Percentiles rank a stretch among this genome's conserved stretches.
These are phyloP conservation scores for Mya arenaria DNA, from an alignment of 1,140 invertebrate species.

Conservation along the genomic window DNA sequence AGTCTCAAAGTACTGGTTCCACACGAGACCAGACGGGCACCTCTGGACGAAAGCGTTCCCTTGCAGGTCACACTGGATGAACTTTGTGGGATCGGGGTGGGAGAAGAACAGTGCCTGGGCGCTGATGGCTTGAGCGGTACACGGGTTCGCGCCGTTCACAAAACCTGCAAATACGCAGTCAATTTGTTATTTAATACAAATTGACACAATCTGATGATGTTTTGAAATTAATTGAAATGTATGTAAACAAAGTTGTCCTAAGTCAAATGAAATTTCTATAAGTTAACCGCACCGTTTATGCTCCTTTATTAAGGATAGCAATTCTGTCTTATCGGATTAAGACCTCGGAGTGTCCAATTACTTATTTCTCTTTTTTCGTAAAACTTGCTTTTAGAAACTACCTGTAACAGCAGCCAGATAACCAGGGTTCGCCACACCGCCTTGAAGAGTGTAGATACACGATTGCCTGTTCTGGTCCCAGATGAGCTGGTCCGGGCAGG, in stretches of 20 bases:
- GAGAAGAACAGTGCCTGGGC: constrained; percentile 58
- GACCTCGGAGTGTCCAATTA: too few species aligned
- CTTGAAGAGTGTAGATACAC: constrained; percentile 1
- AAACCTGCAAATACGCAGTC: background rate
- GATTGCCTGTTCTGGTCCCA: constrained; percentile 45
- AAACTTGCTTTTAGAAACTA: too few species aligned
- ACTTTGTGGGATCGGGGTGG: constrained; percentile 59
- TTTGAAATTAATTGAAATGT: too few species aligned
- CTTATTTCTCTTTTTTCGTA: too few species aligned
- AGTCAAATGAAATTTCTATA: too few species aligned
- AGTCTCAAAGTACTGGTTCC: constrained; percentile 55
- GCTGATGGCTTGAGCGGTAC: constrained; percentile 23
- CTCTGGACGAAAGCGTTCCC: constrained; percentile 54
- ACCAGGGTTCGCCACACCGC: background rate
- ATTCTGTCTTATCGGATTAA: too few species aligned
- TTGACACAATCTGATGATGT: too few species aligned
- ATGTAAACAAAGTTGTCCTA: too few species aligned
- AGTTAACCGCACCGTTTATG: too few species aligned
- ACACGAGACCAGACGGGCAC: constrained; percentile 57
- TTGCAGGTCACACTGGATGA: constrained; percentile 60
- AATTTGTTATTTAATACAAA: too few species aligned
- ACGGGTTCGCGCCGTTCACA: constrained; percentile 37
- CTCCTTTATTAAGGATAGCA: too few species aligned
- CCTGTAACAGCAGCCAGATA: background rate
- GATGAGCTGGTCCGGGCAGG: constrained; percentile 5